Conservation (phyloP, 2,888 invertebrate species). For the Sclerodermus sp. region DNA sequence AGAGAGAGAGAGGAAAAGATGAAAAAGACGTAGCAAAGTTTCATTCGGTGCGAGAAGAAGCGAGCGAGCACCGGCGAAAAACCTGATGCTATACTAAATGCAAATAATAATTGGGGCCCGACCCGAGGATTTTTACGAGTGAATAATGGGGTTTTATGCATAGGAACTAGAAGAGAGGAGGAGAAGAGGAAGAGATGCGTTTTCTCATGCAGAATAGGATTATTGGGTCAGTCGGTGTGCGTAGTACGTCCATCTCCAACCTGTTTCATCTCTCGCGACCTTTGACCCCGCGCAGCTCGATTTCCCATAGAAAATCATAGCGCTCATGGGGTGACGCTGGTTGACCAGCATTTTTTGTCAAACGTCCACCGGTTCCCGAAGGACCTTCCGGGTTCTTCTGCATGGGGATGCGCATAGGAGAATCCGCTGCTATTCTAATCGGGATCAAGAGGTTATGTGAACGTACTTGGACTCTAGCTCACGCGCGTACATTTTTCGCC, state of each 20-base stretch:
- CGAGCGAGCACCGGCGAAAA: too few relatives aligned
- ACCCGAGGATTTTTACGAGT: too few relatives aligned
- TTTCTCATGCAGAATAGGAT: constrained; percentile 20
- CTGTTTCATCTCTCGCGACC: constrained; percentile 20
- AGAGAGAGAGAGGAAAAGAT: constrained; percentile 10
- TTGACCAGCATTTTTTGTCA: neutral
- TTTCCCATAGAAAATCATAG: too few relatives aligned
- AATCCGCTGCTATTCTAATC: constrained; percentile 50
- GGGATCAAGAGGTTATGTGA: constrained; percentile 57
- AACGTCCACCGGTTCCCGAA: neutral
- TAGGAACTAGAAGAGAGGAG: neutral
- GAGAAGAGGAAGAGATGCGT: neutral
- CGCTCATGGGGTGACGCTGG: too few relatives aligned
- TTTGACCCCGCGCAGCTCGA: neutral
- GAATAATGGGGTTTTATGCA: too few relatives aligned
- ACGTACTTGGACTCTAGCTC: constrained; percentile 33
- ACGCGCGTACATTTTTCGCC: constrained; percentile 35
- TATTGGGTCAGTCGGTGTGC: constrained; percentile 21
- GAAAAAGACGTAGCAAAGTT: constrained; percentile 13
- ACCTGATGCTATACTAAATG: too few relatives aligned
- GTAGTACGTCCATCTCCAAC: constrained; percentile 11
- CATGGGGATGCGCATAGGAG: neutral
- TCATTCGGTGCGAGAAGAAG: neutral
- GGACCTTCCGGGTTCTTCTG: neutral
- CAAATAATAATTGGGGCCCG: too few relatives aligned